Base-by-base conservation (phyloP, 2,888 invertebrate genomes). In the Timandra comae region DNA sequence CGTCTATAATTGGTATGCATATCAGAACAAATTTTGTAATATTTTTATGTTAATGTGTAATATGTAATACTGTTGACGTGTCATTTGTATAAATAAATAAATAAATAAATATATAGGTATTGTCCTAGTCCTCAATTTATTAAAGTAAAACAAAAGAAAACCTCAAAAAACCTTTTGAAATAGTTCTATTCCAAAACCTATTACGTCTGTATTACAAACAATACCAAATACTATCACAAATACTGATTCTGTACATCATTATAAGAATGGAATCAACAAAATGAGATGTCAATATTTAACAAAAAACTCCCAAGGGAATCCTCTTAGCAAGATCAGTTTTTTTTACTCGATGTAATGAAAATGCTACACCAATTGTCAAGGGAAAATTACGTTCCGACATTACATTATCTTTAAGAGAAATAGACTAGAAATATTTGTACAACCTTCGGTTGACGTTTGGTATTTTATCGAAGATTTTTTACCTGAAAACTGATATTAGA, bases 321-420 rank as follows among this genome's bases (percentile, higher is more conserved):
- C 46, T 55, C 52, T 58, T 56, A 60, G 35, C 38, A 45, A 28
- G 45, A 56, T 46, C 38, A 39, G 48, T 48, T 55, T 55, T 56
- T 50, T 53, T 37, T 55, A 53, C 67, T 67, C 56, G 53, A 32
- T 52, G 52, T 68, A 63, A 68, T 67, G 69, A 65, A 63, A 65
- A 61, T 50, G 52, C 51, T 57, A 52, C 56, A 54, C 45, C 56
- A 52, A 65, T 64, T 54, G 63, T 61, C 64, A 52, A 41, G 63
- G 59, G 64, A 54, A 56, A 47, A 54, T 58, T 52, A 47, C 44
- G 48, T 66, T 62, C 52, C 56, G 46, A 36, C 40, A 41, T 33
- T 43, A 53, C 41, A 51, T 58, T 54, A 53, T 56, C 42, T 43
- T 40, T 16, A 16, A 16, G 27, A 29, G 37, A 29, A 34, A 47